Percentiles rank a stretch among this genome's conserved stretches.
phyloP scores from a whole-genome alignment of 2,113 vertebrate species.

The Misgurnus mizolepis region DNA sequence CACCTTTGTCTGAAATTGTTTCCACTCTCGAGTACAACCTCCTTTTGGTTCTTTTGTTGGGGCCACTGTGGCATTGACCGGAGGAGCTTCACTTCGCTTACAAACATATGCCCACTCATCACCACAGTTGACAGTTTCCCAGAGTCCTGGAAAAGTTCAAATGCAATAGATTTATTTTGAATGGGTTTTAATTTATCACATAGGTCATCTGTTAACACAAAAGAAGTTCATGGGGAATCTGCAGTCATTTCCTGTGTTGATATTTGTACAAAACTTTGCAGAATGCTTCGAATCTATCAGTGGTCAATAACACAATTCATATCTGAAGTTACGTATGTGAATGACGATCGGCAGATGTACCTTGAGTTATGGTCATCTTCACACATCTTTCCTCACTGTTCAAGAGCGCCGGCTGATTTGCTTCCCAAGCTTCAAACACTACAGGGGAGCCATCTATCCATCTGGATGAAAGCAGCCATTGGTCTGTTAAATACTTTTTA shows the following conservation, averaged over 20 bases:
- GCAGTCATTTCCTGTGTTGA: too few relatives aligned
- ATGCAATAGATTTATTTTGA: neutral
- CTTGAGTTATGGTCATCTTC: slow-evolving; percentile 77
- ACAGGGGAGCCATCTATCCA: slow-evolving; percentile 87
- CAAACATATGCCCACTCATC: slow-evolving; percentile 75
- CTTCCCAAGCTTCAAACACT: slow-evolving; percentile 81
- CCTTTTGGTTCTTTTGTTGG: slow-evolving; percentile 74
- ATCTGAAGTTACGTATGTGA: neutral
- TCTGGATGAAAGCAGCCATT: slow-evolving; percentile 67
- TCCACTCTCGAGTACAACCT: slow-evolving; percentile 82
- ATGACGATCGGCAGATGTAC: slow-evolving; percentile 61
- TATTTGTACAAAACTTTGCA: neutral
- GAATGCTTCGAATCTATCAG: neutral
- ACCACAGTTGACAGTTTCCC: slow-evolving; percentile 79
- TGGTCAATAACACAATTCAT: neutral
- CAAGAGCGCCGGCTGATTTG: slow-evolving; percentile 84
- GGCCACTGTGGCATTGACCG: slow-evolving; percentile 77
- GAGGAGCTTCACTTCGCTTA: slow-evolving; percentile 77
- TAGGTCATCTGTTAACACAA: neutral
- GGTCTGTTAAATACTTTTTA: neutral
- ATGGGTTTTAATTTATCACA: neutral
- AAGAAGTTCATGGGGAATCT: too few relatives aligned
- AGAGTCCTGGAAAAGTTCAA: slow-evolving; percentile 34
- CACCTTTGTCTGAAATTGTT: slow-evolving; percentile 78
- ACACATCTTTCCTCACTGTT: slow-evolving; percentile 89